A percentile compares a stretch with the other conserved stretches of the same genome.
phyloP scores from a whole-genome alignment of 2,113 vertebrate genomes.

The Burhinus oedicnemus region DNA sequence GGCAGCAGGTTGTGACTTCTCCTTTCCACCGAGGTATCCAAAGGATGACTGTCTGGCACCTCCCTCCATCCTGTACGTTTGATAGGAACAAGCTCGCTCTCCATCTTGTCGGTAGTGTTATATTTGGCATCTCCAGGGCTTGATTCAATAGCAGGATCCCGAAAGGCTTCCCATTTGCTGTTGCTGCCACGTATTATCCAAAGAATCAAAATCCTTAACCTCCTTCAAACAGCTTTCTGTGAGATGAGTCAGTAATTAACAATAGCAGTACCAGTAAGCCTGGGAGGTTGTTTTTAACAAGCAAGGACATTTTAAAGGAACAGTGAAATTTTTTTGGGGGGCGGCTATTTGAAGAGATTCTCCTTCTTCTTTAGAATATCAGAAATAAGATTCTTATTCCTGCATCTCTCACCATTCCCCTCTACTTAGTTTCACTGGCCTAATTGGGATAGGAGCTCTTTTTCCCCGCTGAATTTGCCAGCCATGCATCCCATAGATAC shows the following conservation, averaged over 20 bases:
- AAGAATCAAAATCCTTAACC: background rate
- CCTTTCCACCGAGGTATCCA: background rate
- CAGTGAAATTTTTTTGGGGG: background rate
- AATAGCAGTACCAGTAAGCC: conserved; percentile 30
- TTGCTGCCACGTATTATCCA: background rate
- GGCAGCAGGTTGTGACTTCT: background rate
- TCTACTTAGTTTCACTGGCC: background rate
- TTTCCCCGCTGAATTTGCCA: background rate
- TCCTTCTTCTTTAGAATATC: conserved; percentile 18
- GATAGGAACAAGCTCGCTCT: background rate
- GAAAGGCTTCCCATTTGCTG: background rate
- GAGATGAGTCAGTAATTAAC: conserved; percentile 27
- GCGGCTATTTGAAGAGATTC: conserved; percentile 19
- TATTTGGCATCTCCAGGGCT: background rate
- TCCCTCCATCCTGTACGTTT: background rate
- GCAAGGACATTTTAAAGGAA: conserved; percentile 56
- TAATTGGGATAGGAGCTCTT: background rate
- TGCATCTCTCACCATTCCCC: conserved; percentile 21
- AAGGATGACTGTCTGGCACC: background rate
- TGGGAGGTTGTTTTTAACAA: conserved; percentile 20
- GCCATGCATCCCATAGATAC: background rate
- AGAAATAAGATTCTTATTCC: conserved; percentile 53
- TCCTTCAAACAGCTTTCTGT: background rate
- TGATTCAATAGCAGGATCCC: background rate
- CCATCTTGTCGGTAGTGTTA: background rate